Conservation (phyloP, 92 coral and sea anemone genomes). For the Porites rus region DNA sequence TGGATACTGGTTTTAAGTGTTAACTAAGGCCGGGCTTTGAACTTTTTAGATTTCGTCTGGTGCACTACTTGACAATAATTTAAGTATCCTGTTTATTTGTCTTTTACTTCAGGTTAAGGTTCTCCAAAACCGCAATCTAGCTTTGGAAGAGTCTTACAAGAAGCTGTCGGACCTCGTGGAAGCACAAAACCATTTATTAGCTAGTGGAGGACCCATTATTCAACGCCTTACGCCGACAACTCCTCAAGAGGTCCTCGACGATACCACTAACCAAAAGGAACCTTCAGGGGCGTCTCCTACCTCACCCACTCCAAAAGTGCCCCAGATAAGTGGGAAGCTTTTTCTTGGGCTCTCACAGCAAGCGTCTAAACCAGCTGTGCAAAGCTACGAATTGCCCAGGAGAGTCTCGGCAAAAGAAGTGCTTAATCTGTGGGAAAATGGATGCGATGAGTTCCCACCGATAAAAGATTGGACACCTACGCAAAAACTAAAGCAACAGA, state of each 20-base stretch:
- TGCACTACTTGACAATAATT: no score
- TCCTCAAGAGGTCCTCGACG: constrained; percentile 34
- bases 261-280: constrained; percentile 29
- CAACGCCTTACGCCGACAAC: constrained; percentile 68
- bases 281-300: constrained; percentile 13
- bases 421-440: constrained; percentile 94
- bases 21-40: no score
- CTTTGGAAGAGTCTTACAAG: constrained; percentile 90
- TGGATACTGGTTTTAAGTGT: no score
- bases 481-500: constrained; percentile 90
- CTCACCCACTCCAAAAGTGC: constrained; percentile 18
- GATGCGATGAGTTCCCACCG: constrained; percentile 93
- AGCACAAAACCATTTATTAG: constrained; percentile 94
- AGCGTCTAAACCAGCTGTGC: constrained; percentile 21
- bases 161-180: constrained; percentile 93
- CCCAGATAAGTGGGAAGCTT: constrained; percentile 32
- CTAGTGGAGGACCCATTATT: constrained; percentile 85
- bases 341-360: constrained; percentile 12
- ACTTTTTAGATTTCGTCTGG: no score
- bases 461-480: constrained; percentile 96
- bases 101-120: constrained; percentile 48
- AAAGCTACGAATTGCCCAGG: constrained; percentile 81
- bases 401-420: constrained; percentile 94
- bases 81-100: no score
- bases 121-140: constrained; percentile 88